A percentile compares a stretch with the other conserved stretches of the same genome.
These are phyloP conservation scores for Dyspetes luteomarginatus DNA, from an alignment of 2,888 invertebrate genomes.

Conservation along the genomic window DNA sequence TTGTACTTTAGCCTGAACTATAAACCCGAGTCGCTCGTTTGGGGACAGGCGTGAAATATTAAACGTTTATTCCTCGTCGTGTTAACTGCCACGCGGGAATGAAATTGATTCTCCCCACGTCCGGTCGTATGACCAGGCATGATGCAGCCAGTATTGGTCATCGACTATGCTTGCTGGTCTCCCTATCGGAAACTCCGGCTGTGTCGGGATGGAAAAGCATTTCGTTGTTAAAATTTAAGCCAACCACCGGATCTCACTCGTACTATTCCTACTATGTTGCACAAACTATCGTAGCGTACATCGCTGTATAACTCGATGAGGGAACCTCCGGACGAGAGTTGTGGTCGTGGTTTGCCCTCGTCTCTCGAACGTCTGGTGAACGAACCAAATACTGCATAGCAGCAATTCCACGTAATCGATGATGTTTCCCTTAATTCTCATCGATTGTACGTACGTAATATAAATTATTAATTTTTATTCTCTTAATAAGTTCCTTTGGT, in stretches of 20 bases:
- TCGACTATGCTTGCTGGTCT: constrained; percentile 26
- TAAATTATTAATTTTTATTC: too few relatives aligned
- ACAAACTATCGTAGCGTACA: constrained; percentile 12
- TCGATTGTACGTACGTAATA: neutral
- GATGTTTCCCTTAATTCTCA: neutral
- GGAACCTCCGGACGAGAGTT: constrained; percentile 33
- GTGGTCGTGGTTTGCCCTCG: constrained; percentile 36
- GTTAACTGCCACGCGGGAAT: constrained; percentile 69
- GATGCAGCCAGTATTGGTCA: constrained; percentile 38
- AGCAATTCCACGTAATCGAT: neutral
- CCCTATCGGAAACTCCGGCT: constrained; percentile 58
- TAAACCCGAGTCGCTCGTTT: constrained; percentile 40
- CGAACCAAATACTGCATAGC: neutral
- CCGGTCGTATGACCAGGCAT: constrained; percentile 59
- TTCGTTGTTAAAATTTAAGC: constrained; percentile 72
- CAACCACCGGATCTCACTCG: constrained; percentile 59
- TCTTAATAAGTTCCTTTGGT: too few relatives aligned
- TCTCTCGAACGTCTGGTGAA: neutral
- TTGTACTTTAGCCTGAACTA: constrained; percentile 27
- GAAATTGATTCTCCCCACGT: constrained; percentile 72
- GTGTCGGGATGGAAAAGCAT: constrained; percentile 69
- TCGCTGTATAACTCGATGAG: constrained; percentile 29
- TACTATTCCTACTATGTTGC: constrained; percentile 5
- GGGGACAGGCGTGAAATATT: constrained; percentile 72
- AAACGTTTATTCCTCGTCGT: constrained; percentile 71